phyloP scores from a whole-genome alignment of 2,113 vertebrate species.

The Brienomyrus longianalis region DNA sequence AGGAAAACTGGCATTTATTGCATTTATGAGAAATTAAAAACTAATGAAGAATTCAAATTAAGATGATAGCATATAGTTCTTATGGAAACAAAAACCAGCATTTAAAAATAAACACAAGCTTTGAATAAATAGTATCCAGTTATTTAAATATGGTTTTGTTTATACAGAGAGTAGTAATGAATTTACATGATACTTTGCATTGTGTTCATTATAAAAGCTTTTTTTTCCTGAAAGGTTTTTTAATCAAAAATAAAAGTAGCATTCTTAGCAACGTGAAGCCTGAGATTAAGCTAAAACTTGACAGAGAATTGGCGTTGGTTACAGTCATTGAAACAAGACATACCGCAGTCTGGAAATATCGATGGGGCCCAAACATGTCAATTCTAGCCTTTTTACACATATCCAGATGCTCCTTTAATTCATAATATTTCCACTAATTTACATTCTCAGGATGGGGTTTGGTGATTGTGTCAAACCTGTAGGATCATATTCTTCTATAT shows the following conservation, averaged over 20 bases:
- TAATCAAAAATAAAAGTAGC: constrained; percentile 66
- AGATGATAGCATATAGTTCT: constrained; percentile 68
- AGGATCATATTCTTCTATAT: neutral
- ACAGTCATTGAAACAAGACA: neutral
- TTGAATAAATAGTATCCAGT: constrained; percentile 72
- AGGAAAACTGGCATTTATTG: constrained; percentile 64
- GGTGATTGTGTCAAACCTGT: neutral
- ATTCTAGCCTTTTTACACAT: neutral
- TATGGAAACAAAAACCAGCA: constrained; percentile 70
- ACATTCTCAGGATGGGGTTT: neutral
- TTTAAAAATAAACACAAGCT: constrained; percentile 93
- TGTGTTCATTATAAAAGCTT: constrained; percentile 76
- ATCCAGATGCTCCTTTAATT: neutral
- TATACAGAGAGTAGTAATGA: constrained; percentile 53
- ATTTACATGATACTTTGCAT: constrained; percentile 57
- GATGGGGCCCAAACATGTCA: neutral
- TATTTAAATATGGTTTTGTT: constrained; percentile 64
- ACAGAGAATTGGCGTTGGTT: constrained; percentile 34
- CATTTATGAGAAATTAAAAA: constrained; percentile 75
- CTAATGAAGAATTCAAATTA: constrained; percentile 71
- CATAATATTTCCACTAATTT: neutral
- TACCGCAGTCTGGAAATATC: neutral
- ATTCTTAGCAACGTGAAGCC: constrained; percentile 73
- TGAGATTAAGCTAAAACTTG: constrained; percentile 76
- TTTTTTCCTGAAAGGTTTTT: constrained; percentile 43